A percentile compares a stretch with the other conserved stretches of the same genome.
These are phyloP conservation scores for Myotis daubentonii DNA, from an alignment of 2,797 vertebrate genomes.

Conservation along the genomic window DNA sequence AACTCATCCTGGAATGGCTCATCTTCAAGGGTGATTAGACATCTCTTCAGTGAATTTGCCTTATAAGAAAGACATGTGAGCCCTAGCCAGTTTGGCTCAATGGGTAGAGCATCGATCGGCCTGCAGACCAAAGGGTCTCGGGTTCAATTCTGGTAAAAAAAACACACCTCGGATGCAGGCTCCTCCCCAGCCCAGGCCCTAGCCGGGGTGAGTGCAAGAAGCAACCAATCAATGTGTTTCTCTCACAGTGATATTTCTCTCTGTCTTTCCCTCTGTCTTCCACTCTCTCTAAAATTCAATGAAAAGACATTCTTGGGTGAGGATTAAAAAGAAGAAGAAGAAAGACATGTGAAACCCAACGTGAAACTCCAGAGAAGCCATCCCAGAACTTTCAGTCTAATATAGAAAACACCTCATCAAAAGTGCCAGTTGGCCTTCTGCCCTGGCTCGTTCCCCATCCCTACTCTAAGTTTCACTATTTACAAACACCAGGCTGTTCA, in stretches of 20 bases:
- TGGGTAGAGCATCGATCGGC: too few relatives aligned
- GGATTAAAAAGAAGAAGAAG: not conserved
- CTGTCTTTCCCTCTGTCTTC: too few relatives aligned
- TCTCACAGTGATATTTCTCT: too few relatives aligned
- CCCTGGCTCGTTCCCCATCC: not conserved
- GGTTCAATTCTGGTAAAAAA: too few relatives aligned
- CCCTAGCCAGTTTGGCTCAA: too few relatives aligned
- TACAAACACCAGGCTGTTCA: not conserved
- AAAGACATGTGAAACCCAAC: not conserved
- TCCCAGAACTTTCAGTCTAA: not conserved
- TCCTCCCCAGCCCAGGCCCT: too few relatives aligned
- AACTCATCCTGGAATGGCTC: not conserved
- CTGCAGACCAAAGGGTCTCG: too few relatives aligned
- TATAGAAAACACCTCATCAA: not conserved
- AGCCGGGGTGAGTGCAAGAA: too few relatives aligned
- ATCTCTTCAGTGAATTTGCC: not conserved
- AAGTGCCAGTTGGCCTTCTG: not conserved
- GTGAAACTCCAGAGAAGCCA: not conserved
- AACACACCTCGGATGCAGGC: too few relatives aligned
- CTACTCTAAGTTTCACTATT: not conserved
- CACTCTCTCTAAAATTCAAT: too few relatives aligned
- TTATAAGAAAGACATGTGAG: not conserved
- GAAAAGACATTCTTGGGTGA: too few relatives aligned
- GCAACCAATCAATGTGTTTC: too few relatives aligned
- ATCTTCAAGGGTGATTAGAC: not conserved